phyloP scores from a whole-genome alignment of 2,888 invertebrate genomes.

The Lutraria lutraria region DNA sequence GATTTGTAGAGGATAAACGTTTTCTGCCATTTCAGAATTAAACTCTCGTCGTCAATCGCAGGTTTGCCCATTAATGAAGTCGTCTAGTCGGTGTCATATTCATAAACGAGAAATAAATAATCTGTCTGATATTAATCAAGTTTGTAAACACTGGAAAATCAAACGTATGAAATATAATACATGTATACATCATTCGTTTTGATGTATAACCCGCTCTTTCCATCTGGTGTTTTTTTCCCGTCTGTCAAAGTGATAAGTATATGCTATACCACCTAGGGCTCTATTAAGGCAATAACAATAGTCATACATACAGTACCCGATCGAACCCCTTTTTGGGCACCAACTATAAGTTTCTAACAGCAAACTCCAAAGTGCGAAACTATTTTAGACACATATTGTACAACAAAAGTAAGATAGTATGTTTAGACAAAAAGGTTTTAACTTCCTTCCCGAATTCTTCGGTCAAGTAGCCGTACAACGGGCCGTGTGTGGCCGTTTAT shows the following conservation, averaged over 20 bases:
- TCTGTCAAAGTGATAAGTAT: background rate
- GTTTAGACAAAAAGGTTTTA: no score
- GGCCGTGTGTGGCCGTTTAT: no score
- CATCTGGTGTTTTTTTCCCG: background rate
- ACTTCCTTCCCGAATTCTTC: no score
- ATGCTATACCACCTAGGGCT: no score
- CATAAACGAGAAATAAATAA: background rate
- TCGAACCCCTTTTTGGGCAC: no score
- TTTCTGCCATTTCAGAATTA: background rate
- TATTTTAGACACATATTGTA: no score
- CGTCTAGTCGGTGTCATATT: conserved; percentile 2
- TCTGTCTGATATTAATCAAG: conserved; percentile 2
- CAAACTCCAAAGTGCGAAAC: no score
- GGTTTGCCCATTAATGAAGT: background rate
- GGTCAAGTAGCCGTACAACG: no score
- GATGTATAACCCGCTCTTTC: background rate
- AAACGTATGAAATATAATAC: background rate
- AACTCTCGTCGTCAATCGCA: background rate
- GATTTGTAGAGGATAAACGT: background rate
- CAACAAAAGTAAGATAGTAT: no score
- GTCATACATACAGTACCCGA: no score
- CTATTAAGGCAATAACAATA: no score
- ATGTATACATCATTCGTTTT: background rate
- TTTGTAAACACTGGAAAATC: background rate
- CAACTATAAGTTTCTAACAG: no score